Base-by-base conservation (phyloP, 2,113 vertebrate species). In the Ceyx cyanopectus region DNA sequence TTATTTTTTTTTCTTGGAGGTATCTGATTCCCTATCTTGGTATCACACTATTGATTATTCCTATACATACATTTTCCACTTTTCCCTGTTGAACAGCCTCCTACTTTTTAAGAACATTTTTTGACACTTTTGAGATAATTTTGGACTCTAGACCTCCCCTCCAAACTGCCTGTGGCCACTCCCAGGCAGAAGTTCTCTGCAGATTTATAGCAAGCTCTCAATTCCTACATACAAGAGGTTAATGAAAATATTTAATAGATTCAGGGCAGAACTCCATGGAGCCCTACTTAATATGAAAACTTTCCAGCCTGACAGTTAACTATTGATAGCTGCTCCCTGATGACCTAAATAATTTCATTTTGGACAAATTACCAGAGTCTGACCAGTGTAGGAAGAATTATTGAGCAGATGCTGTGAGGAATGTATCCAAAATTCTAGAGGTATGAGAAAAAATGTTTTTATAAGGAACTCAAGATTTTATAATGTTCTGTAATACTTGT, bases 131-230 rank as follows among this genome's bases (percentile, higher is more conserved):
- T 77, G 26, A 62, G 40, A 34, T n/a, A 1, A 29, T 73, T 62
- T 46, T 58, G 20, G 73, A 73, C 57, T 85, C 20, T 80, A 90
- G 17, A 61, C 5, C 12, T 61, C 13, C 65, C 14, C 13, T 79
- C 26, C 43, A 60, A 63, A 60, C 62, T 17, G 29, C 17, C 29
- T 48, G 8, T 67, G 21, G 14, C 10, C 5, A 20, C 23, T 77
- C 7, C 12, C 23, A 80, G n/a, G 4, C 14, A 56, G n/a, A 80
- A 43, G n/a, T 32, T 46, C 17, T 53, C 45, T 69, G 20, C 56
- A 88, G 50, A 77, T 81, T 83, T 89, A 34, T 32, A 83, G 29
- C 34, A 92, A 83, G 19, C 22, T 83, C 22, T n/a, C n/a, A 57
- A 4, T 62, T 86, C 12, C 9, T 50, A 9, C 32, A 37, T 66